These are phyloP conservation scores for Pocillopora meandrina DNA, from an alignment of 92 coral and sea anemone genomes.

Conservation along the genomic window DNA sequence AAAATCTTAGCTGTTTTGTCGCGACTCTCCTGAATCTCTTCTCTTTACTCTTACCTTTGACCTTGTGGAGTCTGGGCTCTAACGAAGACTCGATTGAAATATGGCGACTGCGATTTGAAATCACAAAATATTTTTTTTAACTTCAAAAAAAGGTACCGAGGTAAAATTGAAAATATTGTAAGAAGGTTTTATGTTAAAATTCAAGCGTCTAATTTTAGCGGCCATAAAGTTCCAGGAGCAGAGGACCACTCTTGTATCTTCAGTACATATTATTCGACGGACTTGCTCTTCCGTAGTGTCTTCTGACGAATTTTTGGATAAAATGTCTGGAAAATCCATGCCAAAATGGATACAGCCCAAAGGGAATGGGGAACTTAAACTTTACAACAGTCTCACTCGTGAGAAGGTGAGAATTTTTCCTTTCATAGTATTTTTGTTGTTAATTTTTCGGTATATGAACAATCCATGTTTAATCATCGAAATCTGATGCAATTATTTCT, in stretches of 20 bases:
- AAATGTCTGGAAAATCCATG: slow-evolving; percentile 71
- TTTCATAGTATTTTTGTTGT: background rate
- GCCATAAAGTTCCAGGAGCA: background rate
- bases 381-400: slow-evolving; percentile 92
- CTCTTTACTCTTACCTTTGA: background rate
- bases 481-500: slow-evolving; percentile 21
- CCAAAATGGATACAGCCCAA: slow-evolving; percentile 89
- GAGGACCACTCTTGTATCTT: background rate
- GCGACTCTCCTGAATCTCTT: background rate
- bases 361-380: slow-evolving; percentile 90
- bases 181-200: slow-evolving; percentile 26
- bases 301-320: slow-evolving; percentile 4
- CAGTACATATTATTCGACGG: slow-evolving; percentile 10
- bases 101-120: slow-evolving; percentile 23
- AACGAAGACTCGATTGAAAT: background rate
- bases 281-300: slow-evolving; percentile 18
- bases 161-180: background rate
- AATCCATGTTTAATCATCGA: background rate
- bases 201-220: slow-evolving; percentile 18
- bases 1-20: background rate
- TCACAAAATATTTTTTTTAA: background rate
- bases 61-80: slow-evolving; percentile 11
- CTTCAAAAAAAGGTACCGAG: background rate
- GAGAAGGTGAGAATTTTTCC: slow-evolving; percentile 78
- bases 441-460: background rate